Evolutionary conservation across 2,888 invertebrate species (phyloP).

Genomic region (Salpingus planirostris): DNA sequence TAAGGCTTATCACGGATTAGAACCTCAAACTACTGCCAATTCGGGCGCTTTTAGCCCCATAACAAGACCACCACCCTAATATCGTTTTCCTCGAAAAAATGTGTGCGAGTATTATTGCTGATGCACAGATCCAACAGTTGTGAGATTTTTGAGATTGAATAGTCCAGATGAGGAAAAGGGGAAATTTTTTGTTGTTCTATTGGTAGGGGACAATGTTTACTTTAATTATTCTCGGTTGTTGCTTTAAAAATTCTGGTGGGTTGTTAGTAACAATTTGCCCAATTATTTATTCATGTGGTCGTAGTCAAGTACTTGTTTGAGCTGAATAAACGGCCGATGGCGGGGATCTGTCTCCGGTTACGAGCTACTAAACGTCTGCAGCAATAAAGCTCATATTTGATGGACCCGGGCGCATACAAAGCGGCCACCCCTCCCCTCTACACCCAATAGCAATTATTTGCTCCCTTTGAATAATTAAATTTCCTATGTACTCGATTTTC

Average conservation of each 20-base stretch:
- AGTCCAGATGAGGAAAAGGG: no score
- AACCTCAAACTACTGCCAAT: no score
- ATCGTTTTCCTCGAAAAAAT: constrained; percentile 1
- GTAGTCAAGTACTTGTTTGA: constrained; percentile 37
- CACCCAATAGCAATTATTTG: constrained; percentile 42
- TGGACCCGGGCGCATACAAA: constrained; percentile 14
- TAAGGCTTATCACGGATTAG: constrained; percentile 17
- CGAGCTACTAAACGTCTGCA: constrained; percentile 13
- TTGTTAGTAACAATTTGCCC: constrained; percentile 14
- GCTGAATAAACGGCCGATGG: constrained; percentile 30
- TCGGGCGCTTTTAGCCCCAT: no score
- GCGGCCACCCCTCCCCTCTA: constrained; percentile 27
- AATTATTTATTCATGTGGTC: constrained; percentile 37
- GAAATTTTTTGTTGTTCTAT: no score
- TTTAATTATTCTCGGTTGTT: no score
- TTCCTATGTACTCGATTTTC: constrained; percentile 39
- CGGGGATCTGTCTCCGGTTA: constrained; percentile 21
- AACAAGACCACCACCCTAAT: constrained; percentile 9
- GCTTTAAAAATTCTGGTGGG: no score
- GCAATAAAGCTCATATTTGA: constrained; percentile 22
- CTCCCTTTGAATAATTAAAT: constrained; percentile 46
- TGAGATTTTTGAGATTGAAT: no score
- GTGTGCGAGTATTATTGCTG: background rate
- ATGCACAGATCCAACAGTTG: no score
- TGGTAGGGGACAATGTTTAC: no score